These are phyloP conservation scores for Dreissena polymorpha DNA, from an alignment of 1,140 invertebrate genomes.

Conservation along the genomic window DNA sequence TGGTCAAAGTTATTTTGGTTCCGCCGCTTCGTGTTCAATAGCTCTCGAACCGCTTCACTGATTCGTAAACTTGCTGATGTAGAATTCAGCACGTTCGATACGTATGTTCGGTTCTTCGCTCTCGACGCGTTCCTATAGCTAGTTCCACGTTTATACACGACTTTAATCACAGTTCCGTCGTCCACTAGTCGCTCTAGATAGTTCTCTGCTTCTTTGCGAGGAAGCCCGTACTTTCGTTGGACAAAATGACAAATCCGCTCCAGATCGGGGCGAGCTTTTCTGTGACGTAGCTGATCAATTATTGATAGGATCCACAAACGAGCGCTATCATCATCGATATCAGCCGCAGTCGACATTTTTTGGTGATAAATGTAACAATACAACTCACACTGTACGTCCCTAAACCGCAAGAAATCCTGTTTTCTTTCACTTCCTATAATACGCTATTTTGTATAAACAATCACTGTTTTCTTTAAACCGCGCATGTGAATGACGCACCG, in stretches of 20 bases:
- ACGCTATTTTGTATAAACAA: not conserved
- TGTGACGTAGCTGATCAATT: slow-evolving; percentile 89
- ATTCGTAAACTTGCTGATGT: slow-evolving; percentile 68
- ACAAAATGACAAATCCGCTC: slow-evolving; percentile 91
- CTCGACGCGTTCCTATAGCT: slow-evolving; percentile 89
- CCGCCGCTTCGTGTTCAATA: slow-evolving; percentile 20
- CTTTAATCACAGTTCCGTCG: slow-evolving; percentile 88
- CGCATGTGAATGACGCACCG: slow-evolving; percentile 57
- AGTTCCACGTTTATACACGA: slow-evolving; percentile 92
- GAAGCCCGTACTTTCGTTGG: slow-evolving; percentile 87
- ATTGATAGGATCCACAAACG: slow-evolving; percentile 87
- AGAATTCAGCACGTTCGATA: slow-evolving; percentile 72
- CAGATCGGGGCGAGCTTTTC: slow-evolving; percentile 91
- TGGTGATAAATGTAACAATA: not conserved
- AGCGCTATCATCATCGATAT: not conserved
- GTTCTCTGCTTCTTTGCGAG: slow-evolving; percentile 86
- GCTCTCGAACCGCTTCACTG: slow-evolving; percentile 65
- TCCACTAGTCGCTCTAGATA: slow-evolving; percentile 89
- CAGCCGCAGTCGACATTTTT: not conserved
- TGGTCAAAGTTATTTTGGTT: slow-evolving; percentile 6
- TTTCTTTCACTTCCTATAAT: not conserved
- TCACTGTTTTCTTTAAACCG: slow-evolving; percentile 54
- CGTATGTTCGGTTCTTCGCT: slow-evolving; percentile 45
- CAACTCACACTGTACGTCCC: slow-evolving; percentile 3
- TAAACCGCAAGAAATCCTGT: not conserved